These are phyloP conservation scores for Drosophila subobscura DNA, from an alignment of 1,140 invertebrate species.

Conservation along the genomic window DNA sequence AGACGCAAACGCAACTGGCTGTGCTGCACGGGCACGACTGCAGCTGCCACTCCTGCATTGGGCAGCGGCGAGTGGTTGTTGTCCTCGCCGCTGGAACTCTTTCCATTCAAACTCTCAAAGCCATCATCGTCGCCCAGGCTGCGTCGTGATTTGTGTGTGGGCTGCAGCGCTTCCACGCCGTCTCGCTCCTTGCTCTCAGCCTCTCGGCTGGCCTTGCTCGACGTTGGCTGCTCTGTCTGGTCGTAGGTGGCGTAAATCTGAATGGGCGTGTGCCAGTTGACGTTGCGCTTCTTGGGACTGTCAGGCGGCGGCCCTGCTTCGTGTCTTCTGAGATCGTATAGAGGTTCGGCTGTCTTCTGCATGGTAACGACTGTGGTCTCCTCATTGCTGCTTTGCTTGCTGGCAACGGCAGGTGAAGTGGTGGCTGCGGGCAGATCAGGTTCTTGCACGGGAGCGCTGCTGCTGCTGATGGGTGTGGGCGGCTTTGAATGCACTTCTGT, in stretches of 20 bases:
- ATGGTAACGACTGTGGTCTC: constrained; percentile 57
- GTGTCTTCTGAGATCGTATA: constrained; percentile 55
- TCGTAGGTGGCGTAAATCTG: constrained; percentile 72
- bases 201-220: constrained; percentile 33
- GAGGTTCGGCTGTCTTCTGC: constrained; percentile 28
- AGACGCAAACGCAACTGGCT: constrained; percentile 70
- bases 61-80: constrained; percentile 75
- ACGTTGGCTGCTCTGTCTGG: constrained; percentile 52
- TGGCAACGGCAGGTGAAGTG: constrained; percentile 4
- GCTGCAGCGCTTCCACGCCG: constrained; percentile 3
- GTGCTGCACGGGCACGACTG: constrained; percentile 17
- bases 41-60: constrained; percentile 15
- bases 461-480: constrained; percentile 5
- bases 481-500: constrained; percentile 31
- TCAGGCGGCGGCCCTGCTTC: constrained; percentile 30
- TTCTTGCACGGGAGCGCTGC: constrained; percentile 2
- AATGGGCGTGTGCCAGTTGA: constrained; percentile 81
- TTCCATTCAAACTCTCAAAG: constrained; percentile 93
- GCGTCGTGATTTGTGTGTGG: constrained; percentile 46
- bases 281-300: constrained; percentile 79
- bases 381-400: constrained; percentile 37
- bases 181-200: constrained; percentile 1
- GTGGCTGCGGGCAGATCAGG: constrained; percentile 13
- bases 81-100: constrained; percentile 89
- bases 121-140: constrained; percentile 89